Percentiles rank a stretch among this genome's conserved stretches.
phyloP scores from a whole-genome alignment of 2,797 vertebrate species.

The Lophius americanus region DNA sequence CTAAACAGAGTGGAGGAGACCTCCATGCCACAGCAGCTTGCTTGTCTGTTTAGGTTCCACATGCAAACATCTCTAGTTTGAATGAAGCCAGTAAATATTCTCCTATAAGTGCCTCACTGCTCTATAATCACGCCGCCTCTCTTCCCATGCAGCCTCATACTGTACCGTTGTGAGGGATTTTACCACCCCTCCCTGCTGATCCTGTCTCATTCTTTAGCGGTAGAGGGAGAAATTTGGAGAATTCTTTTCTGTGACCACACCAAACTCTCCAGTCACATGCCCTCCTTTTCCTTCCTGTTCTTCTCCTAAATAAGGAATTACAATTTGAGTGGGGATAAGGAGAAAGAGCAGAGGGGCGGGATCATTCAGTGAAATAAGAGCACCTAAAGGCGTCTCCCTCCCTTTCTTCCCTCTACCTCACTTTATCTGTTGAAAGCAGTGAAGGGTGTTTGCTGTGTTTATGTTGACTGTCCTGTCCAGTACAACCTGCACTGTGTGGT shows the following conservation, averaged over 20 bases:
- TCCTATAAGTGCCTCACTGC: conserved; percentile 26
- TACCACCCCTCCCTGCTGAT: conserved; percentile 38
- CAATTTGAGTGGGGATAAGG: conserved; percentile 57
- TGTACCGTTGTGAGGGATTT: conserved; percentile 46
- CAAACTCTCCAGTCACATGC: conserved; percentile 67
- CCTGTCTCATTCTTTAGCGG: conserved; percentile 53
- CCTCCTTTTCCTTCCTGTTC: conserved; percentile 61
- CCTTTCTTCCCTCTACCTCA: conserved; percentile 27
- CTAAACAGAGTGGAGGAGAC: neutral
- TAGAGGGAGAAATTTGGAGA: conserved; percentile 73
- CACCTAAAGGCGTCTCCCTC: conserved; percentile 50
- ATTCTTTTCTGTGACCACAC: conserved; percentile 77
- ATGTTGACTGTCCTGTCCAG: conserved; percentile 19
- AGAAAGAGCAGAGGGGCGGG: conserved; percentile 55
- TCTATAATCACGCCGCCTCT: conserved; percentile 47
- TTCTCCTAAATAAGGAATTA: conserved; percentile 80
- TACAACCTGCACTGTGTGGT: conserved; percentile 44
- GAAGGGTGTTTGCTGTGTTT: conserved; percentile 62
- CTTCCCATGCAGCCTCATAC: conserved; percentile 40
- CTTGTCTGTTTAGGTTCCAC: conserved; percentile 42
- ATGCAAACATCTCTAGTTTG: conserved; percentile 25
- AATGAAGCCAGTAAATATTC: conserved; percentile 43
- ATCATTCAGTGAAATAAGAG: conserved; percentile 64
- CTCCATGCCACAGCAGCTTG: conserved; percentile 50
- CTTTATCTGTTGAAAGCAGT: conserved; percentile 56